phyloP scores from a whole-genome alignment of 2,797 vertebrate species.

The Melopsittacus undulatus region DNA sequence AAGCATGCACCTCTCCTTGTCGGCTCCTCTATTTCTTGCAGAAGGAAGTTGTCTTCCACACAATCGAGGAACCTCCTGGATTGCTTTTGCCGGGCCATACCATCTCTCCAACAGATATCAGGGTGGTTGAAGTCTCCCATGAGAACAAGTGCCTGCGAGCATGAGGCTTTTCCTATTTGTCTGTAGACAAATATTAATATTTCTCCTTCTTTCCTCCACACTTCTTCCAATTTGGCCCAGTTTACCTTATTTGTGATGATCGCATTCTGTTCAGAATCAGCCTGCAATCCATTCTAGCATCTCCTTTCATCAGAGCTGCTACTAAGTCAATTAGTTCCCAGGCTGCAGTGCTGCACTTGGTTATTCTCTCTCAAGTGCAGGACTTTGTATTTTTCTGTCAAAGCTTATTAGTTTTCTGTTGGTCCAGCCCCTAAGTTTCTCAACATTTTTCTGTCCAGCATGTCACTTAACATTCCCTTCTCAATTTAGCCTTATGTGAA shows the following conservation, averaged over 20 bases:
- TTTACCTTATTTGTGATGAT: not conserved
- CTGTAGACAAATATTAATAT: not conserved
- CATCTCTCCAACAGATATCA: too few species aligned
- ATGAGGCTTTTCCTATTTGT: too few species aligned
- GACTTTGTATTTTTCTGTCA: not conserved
- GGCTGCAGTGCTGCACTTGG: not conserved
- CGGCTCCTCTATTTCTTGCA: too few species aligned
- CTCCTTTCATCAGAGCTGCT: not conserved
- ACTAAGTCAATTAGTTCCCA: not conserved
- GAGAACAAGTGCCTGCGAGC: too few species aligned
- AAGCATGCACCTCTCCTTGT: too few species aligned
- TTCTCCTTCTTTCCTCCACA: not conserved
- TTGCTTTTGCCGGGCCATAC: too few species aligned
- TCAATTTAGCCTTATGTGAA: not conserved
- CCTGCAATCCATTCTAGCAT: not conserved
- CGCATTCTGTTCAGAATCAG: not conserved
- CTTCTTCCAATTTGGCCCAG: not conserved
- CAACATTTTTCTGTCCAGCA: not conserved
- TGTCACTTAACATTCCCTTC: not conserved
- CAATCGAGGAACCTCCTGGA: too few species aligned
- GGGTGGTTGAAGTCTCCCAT: too few species aligned
- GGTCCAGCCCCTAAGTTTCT: not conserved
- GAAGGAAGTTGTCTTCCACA: too few species aligned
- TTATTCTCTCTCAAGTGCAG: not conserved
- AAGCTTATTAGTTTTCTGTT: not conserved